Evolutionary conservation across 2,888 invertebrate species (phyloP), one percentile per base, ranked within the genome.

Genomic region (Polymixis flavicincta): DNA sequence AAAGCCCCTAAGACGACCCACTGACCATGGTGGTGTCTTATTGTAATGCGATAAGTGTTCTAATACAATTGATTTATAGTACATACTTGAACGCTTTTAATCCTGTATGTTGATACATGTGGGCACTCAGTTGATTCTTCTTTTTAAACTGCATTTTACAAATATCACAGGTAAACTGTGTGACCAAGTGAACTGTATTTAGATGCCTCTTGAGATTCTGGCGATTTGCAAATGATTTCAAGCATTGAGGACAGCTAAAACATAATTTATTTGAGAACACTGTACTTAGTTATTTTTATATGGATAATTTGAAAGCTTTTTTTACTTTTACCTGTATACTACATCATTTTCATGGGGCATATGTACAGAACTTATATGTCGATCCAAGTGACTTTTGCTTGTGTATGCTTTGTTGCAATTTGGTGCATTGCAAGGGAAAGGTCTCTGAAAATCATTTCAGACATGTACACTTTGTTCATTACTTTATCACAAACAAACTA

Each of bases 361-460:
- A 85, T 97, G 97, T 6, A 92, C 94, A 69, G 91, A 95, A 64
- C 95, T 94, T 64, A 95, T 87, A 85, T 98, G 97, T 0, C 97
- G 96, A 88, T 97, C 97, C 68, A 98, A 92, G 88, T 97, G 97
- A 17, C 97, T 97, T 74, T 97, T 94, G 85, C 96, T 97, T 4
- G 97, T 96, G 79, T 97, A 98, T 1, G 96, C 93, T 89, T 97
- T 98, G 8, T 88, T 87, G 85, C 98, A 98, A 55, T 96, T 96
- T n/a, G 95, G 93, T 86, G 96, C 94, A 22, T 92, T 89, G 84
- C 98, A 98, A 42, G 93, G 92, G 88, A 97, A 97, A 13, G 97
- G 97, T 92, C 96, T 97, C 98, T 97, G 92, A 76, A 92, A 91
- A 54, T 25, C 71, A 66, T 50, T 55, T 32, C 17, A 64, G 25